Evolutionary conservation across 1,140 invertebrate genomes (phyloP).

Genomic region (Neodiprion lecontei): DNA sequence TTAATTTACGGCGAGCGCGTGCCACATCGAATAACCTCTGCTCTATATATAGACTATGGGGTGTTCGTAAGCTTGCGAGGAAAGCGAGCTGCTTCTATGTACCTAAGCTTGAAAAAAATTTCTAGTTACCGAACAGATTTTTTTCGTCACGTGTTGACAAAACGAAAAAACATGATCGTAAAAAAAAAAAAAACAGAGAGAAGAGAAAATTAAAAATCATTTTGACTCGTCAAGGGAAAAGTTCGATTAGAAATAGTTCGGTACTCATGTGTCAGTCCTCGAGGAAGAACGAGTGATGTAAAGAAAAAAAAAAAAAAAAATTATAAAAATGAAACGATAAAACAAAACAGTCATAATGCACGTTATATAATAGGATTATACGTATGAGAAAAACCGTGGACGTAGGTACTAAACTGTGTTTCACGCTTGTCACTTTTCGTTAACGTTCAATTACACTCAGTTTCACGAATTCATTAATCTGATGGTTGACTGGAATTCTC

Average conservation of each 20-base stretch:
- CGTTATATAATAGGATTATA: no score
- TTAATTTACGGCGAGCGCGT: slow-evolving; percentile 36
- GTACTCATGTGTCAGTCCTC: background rate
- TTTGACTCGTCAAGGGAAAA: background rate
- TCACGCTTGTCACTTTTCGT: background rate
- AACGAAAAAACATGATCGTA: background rate
- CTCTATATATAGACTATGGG: slow-evolving; percentile 24
- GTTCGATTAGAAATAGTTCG: no score
- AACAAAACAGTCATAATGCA: background rate
- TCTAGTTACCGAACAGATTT: background rate
- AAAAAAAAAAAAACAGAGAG: background rate
- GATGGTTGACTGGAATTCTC: no score
- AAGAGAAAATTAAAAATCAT: background rate
- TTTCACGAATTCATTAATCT: background rate
- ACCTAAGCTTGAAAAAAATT: slow-evolving; percentile 4
- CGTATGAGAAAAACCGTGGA: no score
- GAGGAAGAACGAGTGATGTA: background rate
- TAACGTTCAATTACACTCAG: background rate
- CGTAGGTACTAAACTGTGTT: background rate
- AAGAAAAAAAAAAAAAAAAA: background rate
- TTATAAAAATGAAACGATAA: background rate
- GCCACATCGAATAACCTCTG: slow-evolving; percentile 27
- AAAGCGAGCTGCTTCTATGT: background rate
- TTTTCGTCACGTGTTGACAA: background rate
- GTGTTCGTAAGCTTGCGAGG: background rate